These are phyloP conservation scores for Paguma larvata DNA, from an alignment of 2,797 vertebrate species.

Conservation along the genomic window DNA sequence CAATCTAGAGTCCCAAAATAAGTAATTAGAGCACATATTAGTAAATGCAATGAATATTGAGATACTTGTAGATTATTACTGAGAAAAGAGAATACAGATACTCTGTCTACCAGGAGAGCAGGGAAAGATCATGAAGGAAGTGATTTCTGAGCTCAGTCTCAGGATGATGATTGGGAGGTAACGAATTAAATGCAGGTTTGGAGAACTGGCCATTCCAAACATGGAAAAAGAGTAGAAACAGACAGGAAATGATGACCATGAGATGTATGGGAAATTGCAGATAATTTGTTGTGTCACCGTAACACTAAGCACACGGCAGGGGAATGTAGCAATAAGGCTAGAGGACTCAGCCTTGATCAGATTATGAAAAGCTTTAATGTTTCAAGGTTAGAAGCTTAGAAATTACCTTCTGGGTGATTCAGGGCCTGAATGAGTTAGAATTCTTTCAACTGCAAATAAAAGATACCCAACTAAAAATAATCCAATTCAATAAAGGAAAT, in stretches of 20 bases:
- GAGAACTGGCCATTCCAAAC: neutral
- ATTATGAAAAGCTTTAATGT: neutral
- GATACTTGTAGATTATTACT: neutral
- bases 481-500: neutral
- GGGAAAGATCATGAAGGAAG: neutral
- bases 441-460: constrained; percentile 18
- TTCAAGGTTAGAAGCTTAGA: neutral
- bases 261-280: neutral
- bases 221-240: neutral
- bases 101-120: neutral
- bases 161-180: neutral
- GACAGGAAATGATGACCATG: neutral
- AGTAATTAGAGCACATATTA: neutral
- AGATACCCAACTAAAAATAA: constrained; percentile 18
- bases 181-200: neutral
- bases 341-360: neutral
- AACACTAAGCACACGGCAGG: too few relatives aligned
- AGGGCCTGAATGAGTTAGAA: neutral
- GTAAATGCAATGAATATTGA: neutral
- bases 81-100: neutral
- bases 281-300: neutral
- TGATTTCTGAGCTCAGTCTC: neutral
- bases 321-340: neutral
- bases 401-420: neutral
- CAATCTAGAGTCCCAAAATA: neutral